Conservation (phyloP, 1,140 invertebrate genomes). For the Megalonaias nervosa region DNA sequence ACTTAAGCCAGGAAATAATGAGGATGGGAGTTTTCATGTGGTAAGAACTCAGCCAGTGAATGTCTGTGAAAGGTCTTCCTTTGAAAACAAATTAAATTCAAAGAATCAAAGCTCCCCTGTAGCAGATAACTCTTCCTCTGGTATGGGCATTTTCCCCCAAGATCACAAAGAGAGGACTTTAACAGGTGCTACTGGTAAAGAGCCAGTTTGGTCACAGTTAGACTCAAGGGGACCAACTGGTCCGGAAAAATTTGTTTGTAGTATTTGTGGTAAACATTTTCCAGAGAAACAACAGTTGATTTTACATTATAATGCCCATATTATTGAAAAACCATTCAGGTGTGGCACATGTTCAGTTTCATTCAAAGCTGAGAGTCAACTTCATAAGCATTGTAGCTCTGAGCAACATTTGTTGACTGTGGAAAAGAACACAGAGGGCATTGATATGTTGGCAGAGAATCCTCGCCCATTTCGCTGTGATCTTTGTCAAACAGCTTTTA, state of each 20-base stretch:
- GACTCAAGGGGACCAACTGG: too few relatives aligned
- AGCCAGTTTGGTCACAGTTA: too few relatives aligned
- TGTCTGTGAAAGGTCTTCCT: too few relatives aligned
- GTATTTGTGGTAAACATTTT: conserved; percentile 92
- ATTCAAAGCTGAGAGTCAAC: conserved; percentile 28
- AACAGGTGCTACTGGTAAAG: too few relatives aligned
- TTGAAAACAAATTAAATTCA: too few relatives aligned
- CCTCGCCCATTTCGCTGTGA: conserved; percentile 86
- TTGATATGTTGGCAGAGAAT: conserved; percentile 81
- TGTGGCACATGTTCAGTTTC: conserved; percentile 73
- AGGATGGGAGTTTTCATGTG: too few relatives aligned
- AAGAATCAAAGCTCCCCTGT: too few relatives aligned
- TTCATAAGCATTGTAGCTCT: conserved; percentile 78
- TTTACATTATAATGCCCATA: conserved; percentile 96
- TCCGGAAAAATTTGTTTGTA: conserved; percentile 76
- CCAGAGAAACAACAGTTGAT: conserved; percentile 90
- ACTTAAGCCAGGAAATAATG: too few relatives aligned
- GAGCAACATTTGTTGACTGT: conserved; percentile 93
- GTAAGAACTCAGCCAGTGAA: too few relatives aligned
- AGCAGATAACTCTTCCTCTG: too few relatives aligned
- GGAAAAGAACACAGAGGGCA: conserved; percentile 44
- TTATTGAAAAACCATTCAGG: conserved; percentile 91
- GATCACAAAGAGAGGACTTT: too few relatives aligned
- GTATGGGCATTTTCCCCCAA: too few relatives aligned
- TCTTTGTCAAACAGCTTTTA: conserved; percentile 96